Conservation (phyloP, 1,140 invertebrate species). For the Drosophila malerkotliana region DNA sequence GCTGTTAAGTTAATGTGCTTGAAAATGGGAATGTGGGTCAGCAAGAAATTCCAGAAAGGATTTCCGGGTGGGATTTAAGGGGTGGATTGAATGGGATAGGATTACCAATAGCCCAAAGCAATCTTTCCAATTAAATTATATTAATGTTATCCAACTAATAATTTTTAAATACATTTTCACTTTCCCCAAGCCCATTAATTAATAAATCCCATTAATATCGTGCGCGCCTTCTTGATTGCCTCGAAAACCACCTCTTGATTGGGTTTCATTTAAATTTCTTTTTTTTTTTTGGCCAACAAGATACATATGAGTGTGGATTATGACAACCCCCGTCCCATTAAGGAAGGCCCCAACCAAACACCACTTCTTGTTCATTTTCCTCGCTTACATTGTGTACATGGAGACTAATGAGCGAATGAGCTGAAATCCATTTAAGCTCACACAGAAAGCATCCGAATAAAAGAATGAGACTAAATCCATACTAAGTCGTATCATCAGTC, state of each 20-base stretch:
- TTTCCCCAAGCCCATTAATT: neutral
- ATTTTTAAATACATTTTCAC: neutral
- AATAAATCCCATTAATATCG: neutral
- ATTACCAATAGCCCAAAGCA: neutral
- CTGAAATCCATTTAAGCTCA: conserved; percentile 33
- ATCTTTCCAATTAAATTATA: no score
- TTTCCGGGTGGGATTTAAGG: neutral
- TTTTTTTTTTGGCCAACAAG: neutral
- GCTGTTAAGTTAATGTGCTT: conserved; percentile 2
- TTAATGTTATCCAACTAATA: no score
- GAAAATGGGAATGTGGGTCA: conserved; percentile 1
- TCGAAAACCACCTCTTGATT: neutral
- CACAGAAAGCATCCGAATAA: conserved; percentile 15
- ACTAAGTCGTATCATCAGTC: conserved; percentile 16
- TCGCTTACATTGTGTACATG: conserved; percentile 28
- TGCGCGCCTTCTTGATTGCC: neutral
- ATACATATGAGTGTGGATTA: conserved; percentile 9
- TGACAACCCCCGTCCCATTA: neutral
- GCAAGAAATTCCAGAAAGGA: neutral
- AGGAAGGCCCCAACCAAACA: conserved; percentile 3
- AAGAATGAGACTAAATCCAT: conserved; percentile 14
- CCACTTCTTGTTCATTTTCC: conserved; percentile 60
- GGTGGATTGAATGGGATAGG: neutral
- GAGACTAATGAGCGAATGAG: conserved; percentile 29
- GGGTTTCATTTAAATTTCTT: neutral